Conservation (phyloP, 2,113 vertebrate genomes). For the Herpetotheres cachinnans region DNA sequence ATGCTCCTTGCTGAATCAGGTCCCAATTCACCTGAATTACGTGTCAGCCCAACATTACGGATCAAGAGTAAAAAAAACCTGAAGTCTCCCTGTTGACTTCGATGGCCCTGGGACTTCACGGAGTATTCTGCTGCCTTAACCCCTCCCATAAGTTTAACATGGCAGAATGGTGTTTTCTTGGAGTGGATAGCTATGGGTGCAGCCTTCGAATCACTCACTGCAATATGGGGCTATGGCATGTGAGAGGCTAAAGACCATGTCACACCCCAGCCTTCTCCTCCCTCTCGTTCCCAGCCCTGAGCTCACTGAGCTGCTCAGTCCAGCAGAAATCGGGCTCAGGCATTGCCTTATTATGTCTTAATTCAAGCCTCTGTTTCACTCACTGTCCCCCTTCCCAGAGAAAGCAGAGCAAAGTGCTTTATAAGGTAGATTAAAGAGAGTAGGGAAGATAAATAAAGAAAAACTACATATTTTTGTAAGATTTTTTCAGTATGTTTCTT, state of each 20-base stretch:
- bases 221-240: background rate
- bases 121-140: background rate
- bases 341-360: background rate
- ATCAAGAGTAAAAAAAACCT: background rate
- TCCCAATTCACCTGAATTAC: background rate
- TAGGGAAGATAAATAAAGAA: background rate
- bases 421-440: background rate
- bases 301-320: background rate
- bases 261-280: background rate
- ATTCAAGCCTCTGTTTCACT: background rate
- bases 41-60: background rate
- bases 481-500: background rate
- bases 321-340: background rate
- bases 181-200: background rate
- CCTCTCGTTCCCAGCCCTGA: background rate
- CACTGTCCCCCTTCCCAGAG: background rate
- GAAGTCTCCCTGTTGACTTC: background rate
- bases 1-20: background rate
- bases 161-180: background rate
- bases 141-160: fast-evolving
- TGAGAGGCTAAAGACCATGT: background rate
- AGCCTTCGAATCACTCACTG: background rate
- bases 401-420: background rate
- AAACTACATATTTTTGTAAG: background rate
- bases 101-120: fast-evolving